Evolutionary conservation across 2,797 vertebrate genomes (phyloP).

Genomic region (Poeciliopsis turneri): DNA sequence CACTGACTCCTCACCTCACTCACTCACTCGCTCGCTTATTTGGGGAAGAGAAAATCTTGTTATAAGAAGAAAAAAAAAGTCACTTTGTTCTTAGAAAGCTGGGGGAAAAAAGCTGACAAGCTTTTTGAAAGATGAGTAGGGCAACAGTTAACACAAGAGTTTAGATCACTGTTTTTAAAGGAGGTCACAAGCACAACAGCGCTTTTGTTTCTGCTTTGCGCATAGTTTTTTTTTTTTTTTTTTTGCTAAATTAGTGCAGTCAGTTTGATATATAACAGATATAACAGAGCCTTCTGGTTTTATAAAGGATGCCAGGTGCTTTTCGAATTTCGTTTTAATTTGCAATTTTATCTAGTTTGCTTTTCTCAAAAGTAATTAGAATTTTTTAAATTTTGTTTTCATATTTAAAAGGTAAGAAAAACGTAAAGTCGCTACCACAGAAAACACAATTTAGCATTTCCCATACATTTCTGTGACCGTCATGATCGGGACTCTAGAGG

Average conservation of each 20-base stretch:
- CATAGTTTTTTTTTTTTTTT: neutral
- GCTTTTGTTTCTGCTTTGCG: neutral
- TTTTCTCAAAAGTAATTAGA: neutral
- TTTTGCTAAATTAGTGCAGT: neutral
- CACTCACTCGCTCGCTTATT: neutral
- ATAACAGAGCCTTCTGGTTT: neutral
- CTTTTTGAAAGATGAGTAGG: neutral
- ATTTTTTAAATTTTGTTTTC: neutral
- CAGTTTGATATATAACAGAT: neutral
- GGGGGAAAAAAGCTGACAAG: neutral
- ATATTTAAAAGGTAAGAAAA: neutral
- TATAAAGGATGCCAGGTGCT: neutral
- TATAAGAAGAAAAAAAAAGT: neutral
- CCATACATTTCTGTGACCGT: neutral
- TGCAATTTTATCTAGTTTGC: neutral
- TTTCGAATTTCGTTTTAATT: neutral
- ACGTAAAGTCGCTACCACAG: neutral
- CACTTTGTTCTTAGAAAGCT: neutral
- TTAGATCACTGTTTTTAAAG: neutral
- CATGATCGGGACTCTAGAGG: neutral
- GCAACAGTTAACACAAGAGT: neutral
- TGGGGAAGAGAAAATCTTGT: neutral
- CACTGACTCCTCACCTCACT: constrained; percentile 34
- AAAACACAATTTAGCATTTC: neutral
- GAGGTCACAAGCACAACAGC: neutral